Base-by-base conservation (phyloP, 2,888 invertebrate species). In the Temnothorax unifasciatus region DNA sequence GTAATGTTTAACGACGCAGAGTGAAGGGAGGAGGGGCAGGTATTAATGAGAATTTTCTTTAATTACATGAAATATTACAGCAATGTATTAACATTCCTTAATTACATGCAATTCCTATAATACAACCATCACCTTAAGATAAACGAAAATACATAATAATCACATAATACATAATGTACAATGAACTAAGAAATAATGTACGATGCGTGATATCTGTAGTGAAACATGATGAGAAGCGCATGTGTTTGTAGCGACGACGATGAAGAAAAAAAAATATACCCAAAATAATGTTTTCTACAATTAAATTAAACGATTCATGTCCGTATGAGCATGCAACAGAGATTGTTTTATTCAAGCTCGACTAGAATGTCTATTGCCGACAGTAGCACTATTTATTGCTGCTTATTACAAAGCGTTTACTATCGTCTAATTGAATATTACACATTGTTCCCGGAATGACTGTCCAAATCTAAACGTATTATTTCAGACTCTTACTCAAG, bases 11-110 rank as follows among this genome's bases (percentile, higher is more conserved):
- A 57, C 69, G 38, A 73, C 68, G 79, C 66, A 75, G 68, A 86
- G 75, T 85, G 84, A 84, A 89, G 61, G 87, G 8, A 47, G 87
- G 84, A 83, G 79, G 85, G 74, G 3, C 5, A 41, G 73, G 87
- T 88, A 92, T 91, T 90, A 92, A 91, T 91, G 89, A 91, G 85
- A 91, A 92, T 86, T 68, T 68, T 89, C 89, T 94, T 93, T 93
- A 93, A 93, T 93, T 86, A 90, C 91, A 90, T 90, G 91, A 93
- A 89, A 85, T 92, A 91, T 90, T 94, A 94, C 92, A 93, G 89
- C 88, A 90, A 87, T 92, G 89, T 92, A 93, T 93, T 91, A 93
- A 94, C 94, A 94, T 92, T 94, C 93, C 93, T 92, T 94, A 93
- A 91, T 86, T 93, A 94, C 92, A 94, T 94, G 92, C 92, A 93